These are phyloP conservation scores for Galerucella pusilla DNA, from an alignment of 2,888 invertebrate genomes.

Conservation along the genomic window DNA sequence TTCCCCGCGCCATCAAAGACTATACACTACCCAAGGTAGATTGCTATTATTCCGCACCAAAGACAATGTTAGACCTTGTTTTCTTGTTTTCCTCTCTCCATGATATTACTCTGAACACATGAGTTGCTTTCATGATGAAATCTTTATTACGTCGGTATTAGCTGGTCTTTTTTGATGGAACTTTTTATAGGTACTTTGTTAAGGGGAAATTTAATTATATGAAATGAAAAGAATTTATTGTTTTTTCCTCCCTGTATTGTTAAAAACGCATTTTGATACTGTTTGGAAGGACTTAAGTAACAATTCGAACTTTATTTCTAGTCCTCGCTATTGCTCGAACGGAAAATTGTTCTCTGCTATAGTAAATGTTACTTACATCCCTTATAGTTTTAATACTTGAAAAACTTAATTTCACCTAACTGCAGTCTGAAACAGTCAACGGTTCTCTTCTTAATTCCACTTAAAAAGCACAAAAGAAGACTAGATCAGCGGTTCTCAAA, in stretches of 20 bases:
- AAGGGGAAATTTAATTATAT: conserved; percentile 9
- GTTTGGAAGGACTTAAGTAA: background rate
- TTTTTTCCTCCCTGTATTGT: background rate
- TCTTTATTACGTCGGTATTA: conserved; percentile 37
- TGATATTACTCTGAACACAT: conserved; percentile 46
- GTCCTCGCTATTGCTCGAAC: too few relatives aligned
- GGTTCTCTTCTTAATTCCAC: too few relatives aligned
- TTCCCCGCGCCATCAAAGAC: conserved; percentile 56
- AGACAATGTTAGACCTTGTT: conserved; percentile 49
- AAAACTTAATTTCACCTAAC: too few relatives aligned
- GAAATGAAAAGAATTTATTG: background rate
- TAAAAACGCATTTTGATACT: too few relatives aligned
- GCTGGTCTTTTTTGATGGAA: conserved; percentile 11
- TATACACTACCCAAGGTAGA: conserved; percentile 54
- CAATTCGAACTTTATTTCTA: too few relatives aligned
- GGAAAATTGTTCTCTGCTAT: too few relatives aligned
- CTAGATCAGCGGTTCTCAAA: too few relatives aligned
- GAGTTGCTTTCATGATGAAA: conserved; percentile 45
- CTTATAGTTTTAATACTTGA: too few relatives aligned
- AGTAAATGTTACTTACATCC: too few relatives aligned
- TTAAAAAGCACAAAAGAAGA: too few relatives aligned
- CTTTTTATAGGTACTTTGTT: conserved; percentile 21
- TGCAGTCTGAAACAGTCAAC: too few relatives aligned
- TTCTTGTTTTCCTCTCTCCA: conserved; percentile 27
- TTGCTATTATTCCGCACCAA: conserved; percentile 55